Conservation (phyloP, 2,888 invertebrate species). For the Chesias legatella region DNA sequence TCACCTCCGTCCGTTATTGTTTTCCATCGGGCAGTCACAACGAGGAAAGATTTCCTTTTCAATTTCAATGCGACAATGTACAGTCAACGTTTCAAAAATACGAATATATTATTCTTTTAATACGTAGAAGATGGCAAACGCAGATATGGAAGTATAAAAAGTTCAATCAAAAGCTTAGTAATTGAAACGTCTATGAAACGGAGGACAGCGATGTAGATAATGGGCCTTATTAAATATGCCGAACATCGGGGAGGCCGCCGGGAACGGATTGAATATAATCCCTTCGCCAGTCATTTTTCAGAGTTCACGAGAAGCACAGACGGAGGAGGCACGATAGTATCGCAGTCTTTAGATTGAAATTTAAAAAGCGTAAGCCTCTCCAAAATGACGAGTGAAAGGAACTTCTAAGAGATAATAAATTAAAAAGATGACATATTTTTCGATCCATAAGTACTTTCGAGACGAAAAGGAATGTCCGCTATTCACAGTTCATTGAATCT, state of each 20-base stretch:
- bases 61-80: not conserved
- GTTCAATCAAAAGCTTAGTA: constrained; percentile 44
- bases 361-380: constrained; percentile 52
- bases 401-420: constrained; percentile 36
- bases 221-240: constrained; percentile 67
- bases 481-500: constrained; percentile 28
- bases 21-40: constrained; percentile 22
- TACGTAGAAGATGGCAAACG: not conserved
- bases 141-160: constrained; percentile 1
- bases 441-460: constrained; percentile 27
- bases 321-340: constrained; percentile 49
- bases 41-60: constrained; percentile 5
- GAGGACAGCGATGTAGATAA: constrained; percentile 58
- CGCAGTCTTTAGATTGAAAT: constrained; percentile 51
- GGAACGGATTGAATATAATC: constrained; percentile 66
- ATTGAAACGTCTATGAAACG: constrained; percentile 61
- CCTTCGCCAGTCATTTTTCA: constrained; percentile 60
- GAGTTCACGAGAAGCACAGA: constrained; percentile 45
- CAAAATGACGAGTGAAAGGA: constrained; percentile 43
- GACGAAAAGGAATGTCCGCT: constrained; percentile 25
- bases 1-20: constrained; percentile 43
- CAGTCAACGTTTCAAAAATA: not conserved
- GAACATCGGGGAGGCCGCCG: constrained; percentile 49
- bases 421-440: constrained; percentile 37
- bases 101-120: not conserved